Conservation (phyloP, 2,888 invertebrate genomes). For the Ferdinandea cuprea region DNA sequence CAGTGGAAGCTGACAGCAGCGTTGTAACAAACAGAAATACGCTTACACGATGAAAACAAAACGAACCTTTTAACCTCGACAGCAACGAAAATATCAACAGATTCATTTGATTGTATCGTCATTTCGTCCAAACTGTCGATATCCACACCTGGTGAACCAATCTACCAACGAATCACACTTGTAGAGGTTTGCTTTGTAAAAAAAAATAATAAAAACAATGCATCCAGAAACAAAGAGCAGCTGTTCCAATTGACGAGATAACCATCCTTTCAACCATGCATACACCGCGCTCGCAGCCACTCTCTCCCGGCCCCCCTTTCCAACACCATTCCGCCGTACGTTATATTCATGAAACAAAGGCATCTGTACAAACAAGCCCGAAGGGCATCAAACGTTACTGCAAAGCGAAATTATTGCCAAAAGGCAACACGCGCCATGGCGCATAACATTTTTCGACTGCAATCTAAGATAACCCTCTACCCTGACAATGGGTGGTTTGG, state of each 20-base stretch:
- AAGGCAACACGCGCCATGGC: constrained; percentile 69
- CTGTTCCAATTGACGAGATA: constrained; percentile 64
- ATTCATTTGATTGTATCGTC: constrained; percentile 63
- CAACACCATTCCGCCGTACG: too few relatives aligned
- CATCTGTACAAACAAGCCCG: constrained; percentile 73
- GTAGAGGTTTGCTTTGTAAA: constrained; percentile 5
- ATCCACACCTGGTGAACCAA: constrained; percentile 65
- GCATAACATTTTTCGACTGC: constrained; percentile 55
- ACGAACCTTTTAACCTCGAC: constrained; percentile 37
- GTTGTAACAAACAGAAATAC: not conserved
- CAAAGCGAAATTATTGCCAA: constrained; percentile 66
- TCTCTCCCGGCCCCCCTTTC: too few relatives aligned
- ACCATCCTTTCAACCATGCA: constrained; percentile 56
- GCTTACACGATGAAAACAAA: constrained; percentile 7
- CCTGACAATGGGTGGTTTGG: constrained; percentile 22
- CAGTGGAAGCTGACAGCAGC: not conserved
- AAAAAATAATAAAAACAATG: not conserved
- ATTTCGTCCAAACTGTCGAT: constrained; percentile 64
- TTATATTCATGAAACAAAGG: constrained; percentile 67
- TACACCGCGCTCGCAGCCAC: constrained; percentile 23
- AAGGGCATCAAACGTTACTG: constrained; percentile 57
- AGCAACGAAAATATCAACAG: constrained; percentile 49
- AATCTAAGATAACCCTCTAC: constrained; percentile 67
- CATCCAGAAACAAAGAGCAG: constrained; percentile 41
- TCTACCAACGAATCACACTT: constrained; percentile 48